A percentile compares a stretch with the other conserved stretches of the same genome.
These are phyloP conservation scores for Phalloptychus januarius DNA, from an alignment of 2,797 vertebrate species.

Conservation along the genomic window DNA sequence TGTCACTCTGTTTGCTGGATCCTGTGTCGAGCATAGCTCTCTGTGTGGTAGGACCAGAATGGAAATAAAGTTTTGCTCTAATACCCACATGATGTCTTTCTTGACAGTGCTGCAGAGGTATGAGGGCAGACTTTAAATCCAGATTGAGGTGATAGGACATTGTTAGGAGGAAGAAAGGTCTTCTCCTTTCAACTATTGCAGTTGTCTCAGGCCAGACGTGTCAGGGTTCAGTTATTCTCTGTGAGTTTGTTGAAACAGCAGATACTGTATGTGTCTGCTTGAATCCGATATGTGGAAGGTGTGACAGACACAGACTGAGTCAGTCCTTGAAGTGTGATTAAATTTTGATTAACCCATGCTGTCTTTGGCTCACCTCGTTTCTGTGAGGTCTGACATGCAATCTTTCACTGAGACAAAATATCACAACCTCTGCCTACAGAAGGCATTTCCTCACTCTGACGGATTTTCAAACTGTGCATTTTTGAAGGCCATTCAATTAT, in stretches of 20 bases:
- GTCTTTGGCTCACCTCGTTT: slow-evolving; percentile 14
- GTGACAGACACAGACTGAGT: slow-evolving; percentile 26
- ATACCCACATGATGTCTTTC: slow-evolving; percentile 54
- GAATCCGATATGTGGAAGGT: slow-evolving; percentile 11
- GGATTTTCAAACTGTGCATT: slow-evolving; percentile 8
- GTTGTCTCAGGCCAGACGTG: slow-evolving; percentile 21
- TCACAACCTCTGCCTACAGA: slow-evolving; percentile 15
- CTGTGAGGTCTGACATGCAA: slow-evolving; percentile 19
- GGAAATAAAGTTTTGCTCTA: slow-evolving; percentile 54
- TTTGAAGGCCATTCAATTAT: slow-evolving; percentile 1
- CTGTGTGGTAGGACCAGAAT: slow-evolving; percentile 45
- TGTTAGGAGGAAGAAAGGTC: slow-evolving; percentile 29
- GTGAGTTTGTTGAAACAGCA: slow-evolving; percentile 25
- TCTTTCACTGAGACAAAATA: slow-evolving; percentile 12
- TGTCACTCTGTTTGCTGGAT: slow-evolving; percentile 39
- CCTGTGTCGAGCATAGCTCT: slow-evolving; percentile 36
- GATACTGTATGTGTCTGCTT: slow-evolving; percentile 26
- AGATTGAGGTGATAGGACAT: slow-evolving; percentile 44
- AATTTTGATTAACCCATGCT: slow-evolving; percentile 36
- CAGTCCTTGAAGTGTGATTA: slow-evolving; percentile 31
- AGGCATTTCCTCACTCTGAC: slow-evolving; percentile 5
- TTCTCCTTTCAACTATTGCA: slow-evolving; percentile 23
- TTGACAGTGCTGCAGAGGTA: slow-evolving; percentile 29
- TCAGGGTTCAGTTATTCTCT: slow-evolving; percentile 27
- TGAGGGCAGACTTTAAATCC: slow-evolving; percentile 35